Conservation (phyloP, 2,888 invertebrate genomes). For the Sminthurinus aureus region DNA sequence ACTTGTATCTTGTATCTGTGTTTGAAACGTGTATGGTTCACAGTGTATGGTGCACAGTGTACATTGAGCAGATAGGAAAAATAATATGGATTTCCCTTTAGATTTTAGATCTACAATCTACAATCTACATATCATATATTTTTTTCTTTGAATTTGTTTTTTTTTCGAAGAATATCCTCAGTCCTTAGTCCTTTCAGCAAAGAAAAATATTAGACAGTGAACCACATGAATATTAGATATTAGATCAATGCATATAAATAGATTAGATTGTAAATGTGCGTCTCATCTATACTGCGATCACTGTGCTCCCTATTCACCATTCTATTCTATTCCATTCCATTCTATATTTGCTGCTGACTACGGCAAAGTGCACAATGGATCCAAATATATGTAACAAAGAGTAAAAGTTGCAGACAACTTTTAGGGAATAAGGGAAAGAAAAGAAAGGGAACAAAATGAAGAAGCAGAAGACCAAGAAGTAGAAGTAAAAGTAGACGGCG, state of each 20-base stretch:
- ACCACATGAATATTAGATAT: background rate
- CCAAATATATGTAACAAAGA: background rate
- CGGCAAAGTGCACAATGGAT: background rate
- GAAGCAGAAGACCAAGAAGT: no score
- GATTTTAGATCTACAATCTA: no score
- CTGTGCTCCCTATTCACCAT: background rate
- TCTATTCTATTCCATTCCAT: no score
- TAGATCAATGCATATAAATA: background rate
- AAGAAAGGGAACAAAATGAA: background rate
- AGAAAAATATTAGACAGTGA: background rate
- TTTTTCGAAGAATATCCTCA: no score
- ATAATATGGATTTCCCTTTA: no score
- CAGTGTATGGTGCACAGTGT: no score
- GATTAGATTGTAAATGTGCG: background rate
- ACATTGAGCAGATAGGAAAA: no score
- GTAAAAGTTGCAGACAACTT: conserved; percentile 11
- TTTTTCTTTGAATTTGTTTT: no score
- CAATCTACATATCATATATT: no score
- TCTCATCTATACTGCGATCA: background rate
- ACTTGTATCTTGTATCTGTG: no score
- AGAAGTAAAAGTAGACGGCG: no score
- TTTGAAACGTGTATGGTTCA: no score
- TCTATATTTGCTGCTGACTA: background rate
- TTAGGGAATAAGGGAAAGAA: background rate
- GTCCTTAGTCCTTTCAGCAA: background rate